phyloP scores from a whole-genome alignment of 2,113 vertebrate genomes.

The Centropus bengalensis region DNA sequence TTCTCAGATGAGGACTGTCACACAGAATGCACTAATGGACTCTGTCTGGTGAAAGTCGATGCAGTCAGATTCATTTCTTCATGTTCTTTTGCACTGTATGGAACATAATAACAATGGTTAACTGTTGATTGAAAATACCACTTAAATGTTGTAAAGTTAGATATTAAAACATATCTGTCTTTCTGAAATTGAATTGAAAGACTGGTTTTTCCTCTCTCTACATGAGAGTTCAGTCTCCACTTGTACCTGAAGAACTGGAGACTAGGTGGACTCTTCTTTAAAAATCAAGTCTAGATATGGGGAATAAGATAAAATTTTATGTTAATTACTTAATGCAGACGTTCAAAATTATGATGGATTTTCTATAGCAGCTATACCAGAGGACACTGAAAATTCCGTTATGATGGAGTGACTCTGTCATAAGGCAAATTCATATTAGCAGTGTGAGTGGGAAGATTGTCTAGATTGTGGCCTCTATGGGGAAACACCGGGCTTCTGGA shows the following conservation, averaged over 20 bases:
- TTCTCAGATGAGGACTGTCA: slow-evolving; percentile 6
- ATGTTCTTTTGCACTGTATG: background rate
- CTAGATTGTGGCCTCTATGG: background rate
- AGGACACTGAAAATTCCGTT: slow-evolving; percentile 18
- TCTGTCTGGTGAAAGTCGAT: background rate
- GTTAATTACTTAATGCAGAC: background rate
- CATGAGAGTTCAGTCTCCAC: background rate
- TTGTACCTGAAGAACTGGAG: background rate
- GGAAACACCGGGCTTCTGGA: background rate
- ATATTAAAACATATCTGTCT: background rate
- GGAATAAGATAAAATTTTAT: slow-evolving; percentile 33
- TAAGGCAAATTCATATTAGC: background rate
- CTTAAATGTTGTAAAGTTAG: background rate
- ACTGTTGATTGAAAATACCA: background rate
- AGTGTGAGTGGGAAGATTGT: background rate
- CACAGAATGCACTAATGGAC: background rate
- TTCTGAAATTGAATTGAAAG: background rate
- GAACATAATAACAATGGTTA: background rate
- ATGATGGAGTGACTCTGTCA: background rate
- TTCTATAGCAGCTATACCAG: background rate
- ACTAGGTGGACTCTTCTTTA: background rate
- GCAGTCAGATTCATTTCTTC: background rate
- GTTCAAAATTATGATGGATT: background rate
- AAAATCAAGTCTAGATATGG: slow-evolving; percentile 25
- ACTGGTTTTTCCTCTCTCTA: background rate